A percentile compares a stretch with the other conserved stretches of the same genome.
phyloP scores from a whole-genome alignment of 2,113 vertebrate species.

The Athene cunicularia region DNA sequence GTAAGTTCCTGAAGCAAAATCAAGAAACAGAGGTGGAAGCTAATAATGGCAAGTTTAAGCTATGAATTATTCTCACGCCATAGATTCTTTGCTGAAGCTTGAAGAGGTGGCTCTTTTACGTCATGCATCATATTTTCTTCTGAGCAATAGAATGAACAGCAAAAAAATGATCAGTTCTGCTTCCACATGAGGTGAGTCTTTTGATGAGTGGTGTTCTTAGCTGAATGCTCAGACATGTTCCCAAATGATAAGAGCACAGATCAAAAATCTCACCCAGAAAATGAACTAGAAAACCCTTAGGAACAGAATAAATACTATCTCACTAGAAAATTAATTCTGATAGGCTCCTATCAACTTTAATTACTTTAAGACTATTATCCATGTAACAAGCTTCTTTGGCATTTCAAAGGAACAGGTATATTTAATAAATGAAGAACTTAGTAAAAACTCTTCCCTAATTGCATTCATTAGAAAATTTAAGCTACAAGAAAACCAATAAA shows the following conservation, averaged over 20 bases:
- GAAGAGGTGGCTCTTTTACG: not conserved
- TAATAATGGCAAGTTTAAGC: not conserved
- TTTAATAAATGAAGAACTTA: slow-evolving; percentile 20
- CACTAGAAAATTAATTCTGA: not conserved
- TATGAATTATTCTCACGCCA: not conserved
- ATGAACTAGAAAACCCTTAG: slow-evolving; percentile 24
- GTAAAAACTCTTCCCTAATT: slow-evolving; percentile 24
- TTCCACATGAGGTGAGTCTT: not conserved
- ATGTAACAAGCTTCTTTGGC: not conserved
- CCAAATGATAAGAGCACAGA: not conserved
- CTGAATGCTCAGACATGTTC: slow-evolving; percentile 2
- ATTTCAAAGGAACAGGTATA: not conserved
- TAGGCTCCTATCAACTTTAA: slow-evolving; percentile 20
- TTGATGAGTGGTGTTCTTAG: not conserved
- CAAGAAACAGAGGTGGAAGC: not conserved
- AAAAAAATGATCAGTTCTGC: not conserved
- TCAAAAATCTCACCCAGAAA: not conserved
- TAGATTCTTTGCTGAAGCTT: not conserved
- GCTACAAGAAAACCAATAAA: slow-evolving; percentile 28
- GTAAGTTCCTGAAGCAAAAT: not conserved
- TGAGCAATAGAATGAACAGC: not conserved
- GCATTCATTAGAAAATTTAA: slow-evolving; percentile 10
- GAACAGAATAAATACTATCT: slow-evolving; percentile 5
- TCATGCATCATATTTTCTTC: not conserved
- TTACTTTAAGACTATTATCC: slow-evolving; percentile 30